Evolutionary conservation across 1,140 invertebrate species (phyloP).

Genomic region (Drosophila ercepeae): DNA sequence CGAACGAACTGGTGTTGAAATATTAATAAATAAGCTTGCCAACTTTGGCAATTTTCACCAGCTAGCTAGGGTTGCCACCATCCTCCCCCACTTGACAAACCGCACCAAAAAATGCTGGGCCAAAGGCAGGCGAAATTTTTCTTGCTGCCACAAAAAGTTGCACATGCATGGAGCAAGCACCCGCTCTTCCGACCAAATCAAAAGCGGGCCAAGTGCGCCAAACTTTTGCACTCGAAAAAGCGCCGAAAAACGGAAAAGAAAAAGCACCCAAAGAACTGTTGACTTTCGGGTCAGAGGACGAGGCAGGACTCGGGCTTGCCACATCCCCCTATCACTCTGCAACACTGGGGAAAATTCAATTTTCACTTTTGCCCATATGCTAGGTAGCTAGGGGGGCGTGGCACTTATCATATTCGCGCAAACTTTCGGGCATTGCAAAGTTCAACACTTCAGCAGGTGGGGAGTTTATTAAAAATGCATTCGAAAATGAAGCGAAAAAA

Average conservation of each 20-base stretch:
- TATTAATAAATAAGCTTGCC: conserved; percentile 50
- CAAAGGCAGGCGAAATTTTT: conserved; percentile 40
- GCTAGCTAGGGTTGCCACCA: conserved; percentile 16
- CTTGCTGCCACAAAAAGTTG: conserved; percentile 47
- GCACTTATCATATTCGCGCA: conserved; percentile 74
- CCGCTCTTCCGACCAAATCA: conserved; percentile 31
- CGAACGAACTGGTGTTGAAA: conserved; percentile 50
- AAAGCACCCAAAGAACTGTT: conserved; percentile 40
- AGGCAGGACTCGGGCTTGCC: conserved; percentile 6
- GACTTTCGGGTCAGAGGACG: conserved; percentile 50
- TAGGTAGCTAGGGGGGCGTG: conserved; percentile 18
- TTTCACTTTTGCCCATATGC: conserved; percentile 69
- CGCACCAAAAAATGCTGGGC: conserved; percentile 8
- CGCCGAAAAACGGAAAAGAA: conserved; percentile 11
- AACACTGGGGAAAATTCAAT: conserved; percentile 75
- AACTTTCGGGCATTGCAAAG: conserved; percentile 41
- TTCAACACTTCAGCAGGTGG: conserved; percentile 44
- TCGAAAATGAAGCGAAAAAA: conserved; percentile 36
- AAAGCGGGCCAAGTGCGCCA: conserved; percentile 53
- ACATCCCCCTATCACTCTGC: conserved; percentile 62
- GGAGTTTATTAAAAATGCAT: conserved; percentile 58
- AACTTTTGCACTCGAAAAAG: conserved; percentile 50
- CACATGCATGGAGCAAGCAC: conserved; percentile 30
- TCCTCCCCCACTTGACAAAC: conserved; percentile 27
- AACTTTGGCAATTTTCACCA: conserved; percentile 33